Base-by-base conservation (phyloP, 2,888 invertebrate genomes). In the Osmoderma eremita region DNA sequence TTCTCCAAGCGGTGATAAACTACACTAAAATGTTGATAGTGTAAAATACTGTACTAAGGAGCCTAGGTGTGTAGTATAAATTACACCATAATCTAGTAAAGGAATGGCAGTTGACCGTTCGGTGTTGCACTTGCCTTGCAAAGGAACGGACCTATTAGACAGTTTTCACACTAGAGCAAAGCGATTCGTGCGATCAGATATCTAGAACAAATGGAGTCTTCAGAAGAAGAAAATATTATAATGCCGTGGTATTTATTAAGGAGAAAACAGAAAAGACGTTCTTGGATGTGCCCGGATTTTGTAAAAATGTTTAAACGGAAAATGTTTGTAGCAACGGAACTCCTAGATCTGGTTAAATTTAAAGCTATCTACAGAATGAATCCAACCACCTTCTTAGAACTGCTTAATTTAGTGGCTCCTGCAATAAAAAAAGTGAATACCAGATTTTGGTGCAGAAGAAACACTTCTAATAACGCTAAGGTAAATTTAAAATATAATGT, bases 131-230 rank as follows among this genome's bases (percentile, higher is more conserved):
- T n/a, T n/a, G n/a, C n/a, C n/a, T n/a, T n/a, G n/a, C n/a, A n/a
- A n/a, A n/a, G n/a, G n/a, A n/a, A n/a, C n/a, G n/a, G n/a, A n/a
- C n/a, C n/a, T n/a, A n/a, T n/a, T n/a, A n/a, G n/a, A n/a, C n/a
- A n/a, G n/a, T n/a, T n/a, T n/a, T n/a, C n/a, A n/a, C n/a, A n/a
- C n/a, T n/a, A n/a, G n/a, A n/a, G n/a, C n/a, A n/a, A n/a, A n/a
- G n/a, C n/a, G n/a, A n/a, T n/a, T n/a, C n/a, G n/a, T n/a, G n/a
- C n/a, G n/a, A n/a, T n/a, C n/a, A n/a, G n/a, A n/a, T n/a, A n/a
- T n/a, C n/a, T n/a, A n/a, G n/a, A n/a, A n/a, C n/a, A n/a, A 41
- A 41, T 41, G 41, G 41, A 41, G 41, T 41, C 12, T 12, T 41
- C 12, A 41, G 41, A 41, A 41, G 41, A 41, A n/a, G 41, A 41